Conservation (phyloP, 2,797 vertebrate genomes). For the Pantherophis alleghaniensis region DNA sequence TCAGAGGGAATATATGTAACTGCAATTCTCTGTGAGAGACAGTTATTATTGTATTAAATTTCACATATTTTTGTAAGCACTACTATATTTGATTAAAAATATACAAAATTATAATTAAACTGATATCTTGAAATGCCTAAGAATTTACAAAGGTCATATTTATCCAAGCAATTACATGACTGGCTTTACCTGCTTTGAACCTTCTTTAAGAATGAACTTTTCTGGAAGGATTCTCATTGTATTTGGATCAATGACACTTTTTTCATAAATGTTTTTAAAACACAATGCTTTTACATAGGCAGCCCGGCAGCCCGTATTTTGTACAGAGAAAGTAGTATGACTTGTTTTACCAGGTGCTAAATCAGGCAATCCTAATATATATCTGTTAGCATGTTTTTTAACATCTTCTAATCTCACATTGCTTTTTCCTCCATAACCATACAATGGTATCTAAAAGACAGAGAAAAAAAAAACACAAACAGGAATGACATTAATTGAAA, state of each 20-base stretch:
- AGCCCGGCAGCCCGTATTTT: slow-evolving; percentile 89
- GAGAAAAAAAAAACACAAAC: not conserved
- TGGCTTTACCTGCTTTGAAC: slow-evolving; percentile 81
- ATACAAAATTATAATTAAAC: not conserved
- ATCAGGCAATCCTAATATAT: slow-evolving; percentile 76
- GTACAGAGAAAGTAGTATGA: slow-evolving; percentile 80
- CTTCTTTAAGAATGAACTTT: slow-evolving; percentile 91
- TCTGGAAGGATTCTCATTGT: slow-evolving; percentile 83
- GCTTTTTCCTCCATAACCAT: slow-evolving; percentile 93
- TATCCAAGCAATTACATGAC: not conserved
- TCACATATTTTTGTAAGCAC: not conserved
- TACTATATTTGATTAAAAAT: not conserved
- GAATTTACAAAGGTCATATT: not conserved
- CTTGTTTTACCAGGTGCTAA: slow-evolving; percentile 73
- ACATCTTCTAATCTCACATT: slow-evolving; percentile 90
- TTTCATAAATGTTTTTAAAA: slow-evolving; percentile 78
- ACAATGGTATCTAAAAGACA: slow-evolving; percentile 86
- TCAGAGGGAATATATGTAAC: slow-evolving; percentile 79
- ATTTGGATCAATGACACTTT: slow-evolving; percentile 74
- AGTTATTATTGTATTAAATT: not conserved
- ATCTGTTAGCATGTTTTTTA: slow-evolving; percentile 85
- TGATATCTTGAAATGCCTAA: not conserved
- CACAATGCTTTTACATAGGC: slow-evolving; percentile 87
- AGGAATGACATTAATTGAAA: not conserved
- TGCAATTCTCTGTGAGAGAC: slow-evolving; percentile 79